Percentiles rank a stretch among this genome's conserved stretches.
phyloP scores from a whole-genome alignment of 2,888 invertebrate genomes.

The Chaetogeoica ovagalla region DNA sequence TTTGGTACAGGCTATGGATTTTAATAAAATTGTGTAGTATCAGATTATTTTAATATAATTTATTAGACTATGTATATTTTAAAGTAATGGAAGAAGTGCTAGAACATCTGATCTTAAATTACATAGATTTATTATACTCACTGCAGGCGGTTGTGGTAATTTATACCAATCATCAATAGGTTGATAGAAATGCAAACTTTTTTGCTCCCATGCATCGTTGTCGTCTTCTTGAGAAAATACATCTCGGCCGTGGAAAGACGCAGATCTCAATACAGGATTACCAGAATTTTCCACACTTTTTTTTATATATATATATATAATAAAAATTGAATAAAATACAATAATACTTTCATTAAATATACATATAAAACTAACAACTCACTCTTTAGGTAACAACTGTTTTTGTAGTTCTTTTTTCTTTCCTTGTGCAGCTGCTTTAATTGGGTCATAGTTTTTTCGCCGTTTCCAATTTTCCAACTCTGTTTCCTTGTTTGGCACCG shows the following conservation, averaged over 20 bases:
- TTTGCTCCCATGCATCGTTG: constrained; percentile 55
- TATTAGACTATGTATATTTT: no score
- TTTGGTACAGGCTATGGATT: no score
- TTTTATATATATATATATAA: neutral
- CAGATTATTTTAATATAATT: no score
- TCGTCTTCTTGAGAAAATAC: constrained; percentile 56
- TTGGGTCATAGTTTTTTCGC: constrained; percentile 92
- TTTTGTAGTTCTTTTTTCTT: constrained; percentile 63
- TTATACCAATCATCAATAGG: constrained; percentile 43
- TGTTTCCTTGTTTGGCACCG: constrained; percentile 65
- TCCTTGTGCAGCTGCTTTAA: constrained; percentile 89
- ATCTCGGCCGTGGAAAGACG: constrained; percentile 61
- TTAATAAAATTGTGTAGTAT: no score
- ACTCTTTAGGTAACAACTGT: constrained; percentile 58
- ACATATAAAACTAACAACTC: constrained; percentile 34
- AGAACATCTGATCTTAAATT: no score
- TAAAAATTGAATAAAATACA: neutral
- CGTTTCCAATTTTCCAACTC: constrained; percentile 95
- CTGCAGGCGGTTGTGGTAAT: constrained; percentile 43
- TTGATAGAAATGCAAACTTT: constrained; percentile 48
- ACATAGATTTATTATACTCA: neutral
- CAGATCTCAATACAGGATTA: constrained; percentile 61
- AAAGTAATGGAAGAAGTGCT: no score
- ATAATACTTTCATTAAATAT: neutral
- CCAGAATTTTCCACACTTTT: constrained; percentile 54